phyloP scores from a whole-genome alignment of 2,113 vertebrate species.

The Caloenas nicobarica region DNA sequence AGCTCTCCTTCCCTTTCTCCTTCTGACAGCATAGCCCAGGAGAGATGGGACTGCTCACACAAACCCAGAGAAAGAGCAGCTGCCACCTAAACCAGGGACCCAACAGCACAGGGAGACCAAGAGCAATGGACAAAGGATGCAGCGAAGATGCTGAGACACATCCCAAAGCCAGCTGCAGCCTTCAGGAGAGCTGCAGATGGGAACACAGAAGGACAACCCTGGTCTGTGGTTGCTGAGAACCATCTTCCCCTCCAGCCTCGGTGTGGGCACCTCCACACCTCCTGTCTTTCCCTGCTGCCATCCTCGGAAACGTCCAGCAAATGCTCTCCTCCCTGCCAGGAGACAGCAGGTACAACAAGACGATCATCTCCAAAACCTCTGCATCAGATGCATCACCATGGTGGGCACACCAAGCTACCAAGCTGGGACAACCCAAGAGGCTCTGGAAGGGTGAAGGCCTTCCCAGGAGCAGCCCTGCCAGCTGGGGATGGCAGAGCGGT shows the following conservation, averaged over 20 bases:
- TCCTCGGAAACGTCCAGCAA: accelerated
- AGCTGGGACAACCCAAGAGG: background rate
- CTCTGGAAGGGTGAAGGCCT: background rate
- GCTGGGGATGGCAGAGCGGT: background rate
- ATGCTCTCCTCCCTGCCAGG: background rate
- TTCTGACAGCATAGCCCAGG: background rate
- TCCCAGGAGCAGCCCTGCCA: background rate
- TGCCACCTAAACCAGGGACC: background rate
- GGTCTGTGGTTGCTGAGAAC: background rate
- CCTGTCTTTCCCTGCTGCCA: background rate
- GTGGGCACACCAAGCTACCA: background rate
- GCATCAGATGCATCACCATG: accelerated
- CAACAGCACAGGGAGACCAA: background rate
- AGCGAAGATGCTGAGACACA: background rate
- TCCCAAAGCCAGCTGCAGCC: background rate
- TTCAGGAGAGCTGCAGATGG: background rate
- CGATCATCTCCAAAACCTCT: background rate
- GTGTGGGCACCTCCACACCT: background rate
- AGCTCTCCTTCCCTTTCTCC: background rate
- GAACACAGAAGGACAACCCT: background rate
- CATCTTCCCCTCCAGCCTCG: background rate
- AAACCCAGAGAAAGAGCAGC: background rate
- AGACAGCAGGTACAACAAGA: background rate
- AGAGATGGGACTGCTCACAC: background rate
- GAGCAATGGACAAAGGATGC: background rate